Base-by-base conservation (phyloP, 2,797 vertebrate genomes). In the Gallinago solitaria region DNA sequence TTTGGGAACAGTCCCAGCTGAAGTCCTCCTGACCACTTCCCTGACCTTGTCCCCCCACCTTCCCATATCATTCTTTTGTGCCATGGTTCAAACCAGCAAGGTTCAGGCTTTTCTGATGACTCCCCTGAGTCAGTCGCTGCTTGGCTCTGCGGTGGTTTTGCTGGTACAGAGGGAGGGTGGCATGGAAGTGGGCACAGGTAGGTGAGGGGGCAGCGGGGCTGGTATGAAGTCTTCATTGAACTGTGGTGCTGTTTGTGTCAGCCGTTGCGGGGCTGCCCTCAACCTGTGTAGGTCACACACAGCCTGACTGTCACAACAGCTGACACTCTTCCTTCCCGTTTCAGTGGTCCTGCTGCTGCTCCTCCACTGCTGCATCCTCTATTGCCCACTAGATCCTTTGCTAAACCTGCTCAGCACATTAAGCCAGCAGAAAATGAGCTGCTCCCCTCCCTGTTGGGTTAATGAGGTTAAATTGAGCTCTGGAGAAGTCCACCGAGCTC, bases 61-160 rank as follows among this genome's bases (percentile, higher is more conserved):
- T 59, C 32, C 21, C 0, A 0, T 6, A 16, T 12, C 7, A 20
- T 45, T 43, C 15, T 56, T 43, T 11, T 28, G 28, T 16, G 7
- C 45, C 6, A 0, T 6, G 15, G 24, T 37, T 88, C 13, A 13
- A 39, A 30, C 6, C 45, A 11, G 33, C 17, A 16, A 9, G 11
- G 35, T 12, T 82, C 25, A 25, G 47, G 5, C 43, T 60, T 64
- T 6, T 16, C 33, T 53, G 53, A 24, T 75, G 37, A 9, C 41
- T 68, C 11, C 30, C 14, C 21, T 5, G 11, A 4, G 48, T 47
- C 0, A 0, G 10, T 32, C 6, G 3, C 48, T 0, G 0, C 25
- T 83, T 30, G 32, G n/a, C 37, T 77, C 41, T 73, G 63, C 12
- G 1, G 35, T 50, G 28, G 30, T 33, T 76, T 39, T 30, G n/a